Conservation (phyloP, 2,113 vertebrate species). For the Ciconia maguari region DNA sequence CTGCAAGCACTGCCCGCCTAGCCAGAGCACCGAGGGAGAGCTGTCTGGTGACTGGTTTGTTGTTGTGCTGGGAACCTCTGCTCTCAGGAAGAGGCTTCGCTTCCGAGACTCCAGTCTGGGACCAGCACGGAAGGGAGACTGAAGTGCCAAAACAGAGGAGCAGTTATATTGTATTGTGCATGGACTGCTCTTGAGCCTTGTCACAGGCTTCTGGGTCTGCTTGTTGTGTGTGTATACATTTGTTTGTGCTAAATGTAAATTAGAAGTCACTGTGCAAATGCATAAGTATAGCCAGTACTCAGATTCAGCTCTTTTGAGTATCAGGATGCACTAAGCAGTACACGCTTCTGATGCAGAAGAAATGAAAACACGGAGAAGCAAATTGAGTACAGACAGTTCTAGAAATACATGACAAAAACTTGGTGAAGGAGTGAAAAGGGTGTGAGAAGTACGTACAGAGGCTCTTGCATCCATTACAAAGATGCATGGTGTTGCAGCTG, state of each 20-base stretch:
- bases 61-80: neutral
- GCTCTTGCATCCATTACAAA: too few species aligned
- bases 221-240: rapidly evolving
- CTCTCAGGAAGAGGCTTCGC: neutral
- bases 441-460: neutral
- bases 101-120: neutral
- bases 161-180: rapidly evolving
- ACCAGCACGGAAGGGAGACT: rapidly evolving
- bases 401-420: rapidly evolving
- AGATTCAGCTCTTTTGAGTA: rapidly evolving
- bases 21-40: neutral
- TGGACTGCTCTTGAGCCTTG: neutral
- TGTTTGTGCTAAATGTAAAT: rapidly evolving
- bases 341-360: neutral
- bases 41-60: neutral
- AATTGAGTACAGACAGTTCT: neutral
- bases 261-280: neutral
- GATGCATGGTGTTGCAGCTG: neutral
- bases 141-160: rapidly evolving
- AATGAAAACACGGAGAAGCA: neutral
- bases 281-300: neutral
- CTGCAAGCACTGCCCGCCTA: neutral
- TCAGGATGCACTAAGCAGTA: too few species aligned
- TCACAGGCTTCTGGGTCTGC: neutral
- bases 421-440: neutral